phyloP scores from a whole-genome alignment of 35 echinoderm and acorn worm genomes.

The Strongylocentrotus purpuratus region DNA sequence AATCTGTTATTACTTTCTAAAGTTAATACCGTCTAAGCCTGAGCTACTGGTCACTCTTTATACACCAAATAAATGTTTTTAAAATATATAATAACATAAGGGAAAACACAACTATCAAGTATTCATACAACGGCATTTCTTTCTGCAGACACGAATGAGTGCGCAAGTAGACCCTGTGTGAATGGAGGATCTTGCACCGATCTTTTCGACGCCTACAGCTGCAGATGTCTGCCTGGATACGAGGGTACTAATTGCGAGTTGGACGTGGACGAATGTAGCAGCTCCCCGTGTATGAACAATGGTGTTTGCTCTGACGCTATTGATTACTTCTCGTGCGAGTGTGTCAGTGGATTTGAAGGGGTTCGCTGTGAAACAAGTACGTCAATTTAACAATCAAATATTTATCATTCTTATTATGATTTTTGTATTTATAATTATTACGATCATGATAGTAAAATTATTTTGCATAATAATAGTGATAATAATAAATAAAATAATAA shows the following conservation, averaged over 20 bases:
- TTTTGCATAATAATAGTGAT: no score
- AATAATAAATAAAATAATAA: no score
- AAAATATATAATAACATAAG: no score
- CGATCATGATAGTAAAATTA: no score
- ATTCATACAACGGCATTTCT: no score
- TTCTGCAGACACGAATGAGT: slow-evolving; percentile 64
- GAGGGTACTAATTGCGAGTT: slow-evolving; percentile 32
- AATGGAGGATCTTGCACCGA: slow-evolving; percentile 48
- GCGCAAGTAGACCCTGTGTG: slow-evolving; percentile 57
- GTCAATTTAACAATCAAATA: background rate
- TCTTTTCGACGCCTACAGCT: slow-evolving; percentile 30
- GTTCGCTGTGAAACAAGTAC: background rate
- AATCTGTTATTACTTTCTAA: no score
- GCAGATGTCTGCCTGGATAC: slow-evolving; percentile 57
- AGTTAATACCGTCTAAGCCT: no score
- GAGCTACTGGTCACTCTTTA: no score
- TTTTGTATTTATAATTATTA: no score
- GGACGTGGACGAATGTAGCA: background rate
- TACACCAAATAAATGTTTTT: no score
- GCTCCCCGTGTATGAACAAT: background rate
- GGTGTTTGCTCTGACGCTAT: background rate
- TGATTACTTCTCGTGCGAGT: background rate
- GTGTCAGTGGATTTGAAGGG: background rate
- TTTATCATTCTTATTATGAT: no score
- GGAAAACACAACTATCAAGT: no score